These are phyloP conservation scores for Ichneumon xanthorius DNA, from an alignment of 2,888 invertebrate species.

Conservation along the genomic window DNA sequence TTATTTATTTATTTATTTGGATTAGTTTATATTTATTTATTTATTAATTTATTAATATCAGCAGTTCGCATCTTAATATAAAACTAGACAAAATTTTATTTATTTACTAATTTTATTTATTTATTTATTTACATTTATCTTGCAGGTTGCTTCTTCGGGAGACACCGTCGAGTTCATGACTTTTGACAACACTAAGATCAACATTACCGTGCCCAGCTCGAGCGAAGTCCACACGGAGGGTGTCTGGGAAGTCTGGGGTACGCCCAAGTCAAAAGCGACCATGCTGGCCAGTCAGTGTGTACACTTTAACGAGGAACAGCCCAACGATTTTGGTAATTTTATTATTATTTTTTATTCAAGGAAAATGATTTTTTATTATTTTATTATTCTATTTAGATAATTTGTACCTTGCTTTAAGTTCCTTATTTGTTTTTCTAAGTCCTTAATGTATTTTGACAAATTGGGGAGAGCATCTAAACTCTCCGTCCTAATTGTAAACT, in stretches of 20 bases:
- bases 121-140: conserved; percentile 16
- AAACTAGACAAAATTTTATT: too few species aligned
- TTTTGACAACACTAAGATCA: conserved; percentile 78
- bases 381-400: too few species aligned
- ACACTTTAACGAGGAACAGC: conserved; percentile 71
- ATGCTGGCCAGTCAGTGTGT: conserved; percentile 75
- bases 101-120: too few species aligned
- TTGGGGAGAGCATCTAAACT: too few species aligned
- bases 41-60: background rate
- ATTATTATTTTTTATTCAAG: background rate
- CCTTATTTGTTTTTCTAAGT: too few species aligned
- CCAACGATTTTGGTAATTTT: conserved; percentile 76
- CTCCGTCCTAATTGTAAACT: too few species aligned
- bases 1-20: too few species aligned
- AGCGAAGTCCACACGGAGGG: conserved; percentile 74
- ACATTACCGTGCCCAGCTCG: conserved; percentile 77
- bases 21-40: background rate
- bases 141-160: conserved; percentile 77
- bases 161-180: conserved; percentile 78
- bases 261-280: conserved; percentile 77
- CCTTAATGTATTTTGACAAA: too few species aligned
- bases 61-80: too few species aligned
- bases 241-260: conserved; percentile 79
- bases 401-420: too few species aligned
- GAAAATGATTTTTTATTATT: background rate